Percentiles rank a stretch among this genome's conserved stretches.
These are phyloP conservation scores for Zaprionus obscuricornis DNA, from an alignment of 2,888 invertebrate species.

Conservation along the genomic window DNA sequence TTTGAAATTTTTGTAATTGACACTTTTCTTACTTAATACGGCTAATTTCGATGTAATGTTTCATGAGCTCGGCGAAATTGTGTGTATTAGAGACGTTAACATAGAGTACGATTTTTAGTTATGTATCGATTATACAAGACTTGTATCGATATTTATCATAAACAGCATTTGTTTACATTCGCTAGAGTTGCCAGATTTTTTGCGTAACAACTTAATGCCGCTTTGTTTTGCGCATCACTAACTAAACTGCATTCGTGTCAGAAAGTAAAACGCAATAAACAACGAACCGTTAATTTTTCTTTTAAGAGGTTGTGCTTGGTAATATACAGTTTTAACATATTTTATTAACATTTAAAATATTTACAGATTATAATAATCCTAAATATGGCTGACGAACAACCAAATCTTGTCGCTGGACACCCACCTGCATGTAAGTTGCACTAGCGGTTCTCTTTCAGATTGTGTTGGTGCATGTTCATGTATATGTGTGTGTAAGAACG, in stretches of 20 bases:
- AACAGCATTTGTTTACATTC: slow-evolving; percentile 47
- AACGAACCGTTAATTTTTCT: slow-evolving; percentile 2
- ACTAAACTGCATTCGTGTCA: slow-evolving; percentile 77
- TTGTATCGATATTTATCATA: no score
- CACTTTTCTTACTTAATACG: slow-evolving; percentile 20
- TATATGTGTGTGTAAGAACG: slow-evolving; percentile 5
- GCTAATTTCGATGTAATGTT: slow-evolving; percentile 41
- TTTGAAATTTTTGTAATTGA: background rate
- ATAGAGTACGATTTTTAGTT: no score
- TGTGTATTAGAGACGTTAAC: no score
- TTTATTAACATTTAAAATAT: background rate
- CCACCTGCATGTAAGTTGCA: slow-evolving; percentile 92
- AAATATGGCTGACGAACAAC: slow-evolving; percentile 86
- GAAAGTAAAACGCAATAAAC: slow-evolving; percentile 39
- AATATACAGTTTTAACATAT: background rate
- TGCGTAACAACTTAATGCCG: background rate
- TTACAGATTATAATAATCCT: slow-evolving; percentile 19
- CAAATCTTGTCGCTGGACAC: slow-evolving; percentile 93
- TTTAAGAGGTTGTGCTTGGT: slow-evolving; percentile 18
- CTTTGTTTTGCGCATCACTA: slow-evolving; percentile 29
- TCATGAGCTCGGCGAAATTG: slow-evolving; percentile 12
- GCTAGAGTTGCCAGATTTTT: slow-evolving; percentile 12
- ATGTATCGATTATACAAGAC: background rate
- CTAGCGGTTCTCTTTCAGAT: background rate
- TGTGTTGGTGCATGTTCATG: slow-evolving; percentile 1